Conservation (phyloP, 2,888 invertebrate genomes). For the Melieria crassipennis region DNA sequence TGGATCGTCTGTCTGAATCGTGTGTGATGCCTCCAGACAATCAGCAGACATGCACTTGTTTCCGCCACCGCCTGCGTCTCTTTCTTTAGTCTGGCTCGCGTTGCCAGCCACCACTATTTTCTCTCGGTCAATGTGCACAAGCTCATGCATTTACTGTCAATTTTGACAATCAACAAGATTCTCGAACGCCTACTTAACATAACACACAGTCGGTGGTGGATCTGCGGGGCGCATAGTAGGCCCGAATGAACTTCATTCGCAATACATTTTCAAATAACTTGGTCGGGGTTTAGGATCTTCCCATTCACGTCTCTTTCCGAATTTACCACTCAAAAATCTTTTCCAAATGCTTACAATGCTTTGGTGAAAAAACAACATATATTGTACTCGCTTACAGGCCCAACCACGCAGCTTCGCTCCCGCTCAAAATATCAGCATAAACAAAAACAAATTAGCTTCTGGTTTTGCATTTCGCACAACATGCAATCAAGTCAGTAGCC, state of each 20-base stretch:
- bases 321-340: no score
- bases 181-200: slow-evolving; percentile 50
- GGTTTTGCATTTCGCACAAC: slow-evolving; percentile 54
- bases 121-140: slow-evolving; percentile 35
- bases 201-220: slow-evolving; percentile 44
- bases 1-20: slow-evolving; percentile 13
- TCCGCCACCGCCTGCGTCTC: slow-evolving; percentile 25
- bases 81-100: slow-evolving; percentile 13
- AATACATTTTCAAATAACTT: neutral
- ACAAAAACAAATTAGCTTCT: slow-evolving; percentile 62
- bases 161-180: slow-evolving; percentile 58
- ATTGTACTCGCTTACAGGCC: slow-evolving; percentile 34
- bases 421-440: no score
- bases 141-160: slow-evolving; percentile 58
- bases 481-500: neutral
- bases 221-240: neutral
- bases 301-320: no score
- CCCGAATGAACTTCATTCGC: neutral
- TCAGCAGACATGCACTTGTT: slow-evolving; percentile 62
- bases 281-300: no score
- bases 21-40: slow-evolving; percentile 55
- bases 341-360: no score
- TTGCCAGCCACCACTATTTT: slow-evolving; percentile 30
- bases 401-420: no score
- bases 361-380: slow-evolving; percentile 36